These are phyloP conservation scores for Apaloderma vittatum DNA, from an alignment of 2,113 vertebrate species.

Conservation along the genomic window DNA sequence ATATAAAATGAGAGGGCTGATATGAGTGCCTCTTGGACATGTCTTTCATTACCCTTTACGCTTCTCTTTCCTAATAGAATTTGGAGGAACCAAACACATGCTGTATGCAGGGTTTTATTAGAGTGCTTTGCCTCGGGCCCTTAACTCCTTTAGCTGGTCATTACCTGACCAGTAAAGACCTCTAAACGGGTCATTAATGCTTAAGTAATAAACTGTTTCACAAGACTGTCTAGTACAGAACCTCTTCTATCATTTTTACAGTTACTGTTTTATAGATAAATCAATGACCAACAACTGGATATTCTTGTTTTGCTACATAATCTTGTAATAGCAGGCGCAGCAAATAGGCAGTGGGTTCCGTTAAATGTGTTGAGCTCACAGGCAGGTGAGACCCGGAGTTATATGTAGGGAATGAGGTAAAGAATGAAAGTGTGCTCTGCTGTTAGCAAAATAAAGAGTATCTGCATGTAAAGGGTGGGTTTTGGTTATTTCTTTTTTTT, in stretches of 20 bases:
- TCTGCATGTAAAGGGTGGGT: background rate
- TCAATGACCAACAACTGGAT: slow-evolving; percentile 58
- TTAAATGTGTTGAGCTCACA: background rate
- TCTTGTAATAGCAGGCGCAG: slow-evolving; percentile 1
- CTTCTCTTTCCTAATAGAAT: slow-evolving; percentile 63
- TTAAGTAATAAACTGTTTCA: slow-evolving; percentile 77
- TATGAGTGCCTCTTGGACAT: slow-evolving; percentile 66
- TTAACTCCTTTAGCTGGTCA: slow-evolving; percentile 75
- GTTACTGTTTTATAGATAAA: slow-evolving; percentile 76
- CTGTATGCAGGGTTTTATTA: slow-evolving; percentile 66
- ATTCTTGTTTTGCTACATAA: slow-evolving; percentile 59
- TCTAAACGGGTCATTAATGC: slow-evolving; percentile 75
- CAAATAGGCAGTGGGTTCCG: background rate
- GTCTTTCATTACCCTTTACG: slow-evolving; percentile 66
- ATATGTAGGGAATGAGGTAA: background rate
- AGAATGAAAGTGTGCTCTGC: background rate
- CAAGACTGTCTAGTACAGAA: slow-evolving; percentile 58
- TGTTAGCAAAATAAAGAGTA: background rate
- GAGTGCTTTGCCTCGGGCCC: slow-evolving; percentile 68
- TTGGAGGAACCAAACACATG: slow-evolving; percentile 56
- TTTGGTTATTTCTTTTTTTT: background rate
- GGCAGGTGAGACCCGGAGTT: fast-evolving
- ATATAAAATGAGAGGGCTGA: slow-evolving; percentile 68
- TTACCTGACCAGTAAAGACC: slow-evolving; percentile 77
- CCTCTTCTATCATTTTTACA: slow-evolving; percentile 73